Conservation (phyloP, 1,140 invertebrate species). For the Euwallacea fornicatus region DNA sequence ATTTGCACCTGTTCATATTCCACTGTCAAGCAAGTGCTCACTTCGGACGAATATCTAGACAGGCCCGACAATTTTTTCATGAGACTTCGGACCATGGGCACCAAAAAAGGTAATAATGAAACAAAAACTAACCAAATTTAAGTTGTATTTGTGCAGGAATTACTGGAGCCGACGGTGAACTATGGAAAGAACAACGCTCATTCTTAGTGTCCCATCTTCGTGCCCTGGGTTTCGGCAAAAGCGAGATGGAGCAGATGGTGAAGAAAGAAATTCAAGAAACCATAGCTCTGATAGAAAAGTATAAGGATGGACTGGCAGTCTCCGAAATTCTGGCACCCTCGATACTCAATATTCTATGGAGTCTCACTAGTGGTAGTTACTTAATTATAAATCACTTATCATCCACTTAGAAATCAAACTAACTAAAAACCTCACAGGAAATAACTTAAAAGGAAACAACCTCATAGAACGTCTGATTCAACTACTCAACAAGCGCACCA, state of each 20-base stretch:
- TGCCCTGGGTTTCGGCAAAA: slow-evolving; percentile 63
- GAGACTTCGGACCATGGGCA: slow-evolving; percentile 63
- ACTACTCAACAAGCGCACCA: slow-evolving; percentile 61
- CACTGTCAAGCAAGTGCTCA: slow-evolving; percentile 62
- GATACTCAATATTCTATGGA: slow-evolving; percentile 73
- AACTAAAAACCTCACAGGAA: neutral
- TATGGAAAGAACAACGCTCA: slow-evolving; percentile 63
- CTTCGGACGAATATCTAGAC: slow-evolving; percentile 66
- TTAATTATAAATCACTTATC: neutral
- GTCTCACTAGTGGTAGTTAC: slow-evolving; percentile 63
- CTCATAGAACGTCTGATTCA: slow-evolving; percentile 54
- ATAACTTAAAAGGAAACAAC: slow-evolving; percentile 18
- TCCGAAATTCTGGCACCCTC: slow-evolving; percentile 62
- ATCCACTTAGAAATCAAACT: neutral
- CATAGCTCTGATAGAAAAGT: slow-evolving; percentile 51
- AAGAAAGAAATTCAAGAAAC: slow-evolving; percentile 61
- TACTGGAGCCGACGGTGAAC: slow-evolving; percentile 64
- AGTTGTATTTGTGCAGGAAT: slow-evolving; percentile 57
- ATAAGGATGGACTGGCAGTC: slow-evolving; percentile 53
- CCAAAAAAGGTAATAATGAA: slow-evolving; percentile 60
- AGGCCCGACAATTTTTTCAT: slow-evolving; percentile 72
- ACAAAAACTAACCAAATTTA: neutral
- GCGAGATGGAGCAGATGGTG: slow-evolving; percentile 62
- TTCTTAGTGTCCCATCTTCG: slow-evolving; percentile 63
- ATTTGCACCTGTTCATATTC: slow-evolving; percentile 65